Evolutionary conservation across 2,888 invertebrate genomes (phyloP), one percentile per base, ranked within the genome.

Genomic region (Drosophila kambysellisi): DNA sequence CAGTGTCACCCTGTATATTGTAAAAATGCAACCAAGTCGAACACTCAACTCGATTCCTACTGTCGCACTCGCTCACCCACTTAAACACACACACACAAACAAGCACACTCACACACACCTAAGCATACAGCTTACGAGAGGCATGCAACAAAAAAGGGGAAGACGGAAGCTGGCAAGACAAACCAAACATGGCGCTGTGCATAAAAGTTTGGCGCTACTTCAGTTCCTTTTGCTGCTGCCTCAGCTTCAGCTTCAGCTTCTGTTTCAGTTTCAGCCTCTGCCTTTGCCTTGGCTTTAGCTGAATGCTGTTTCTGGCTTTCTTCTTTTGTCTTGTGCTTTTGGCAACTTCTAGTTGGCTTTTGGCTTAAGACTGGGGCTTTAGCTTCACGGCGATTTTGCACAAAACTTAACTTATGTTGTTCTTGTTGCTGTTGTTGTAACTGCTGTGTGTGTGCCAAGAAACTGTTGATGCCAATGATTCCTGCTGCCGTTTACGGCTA

Each of bases 81-180:
- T 68, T 65, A 56, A 56, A 50, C 57, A 46, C 58, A 61, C 60
- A 74, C 52, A n/a, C 53, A 56, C 52, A 39, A 59, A 57, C 58
- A 74, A 48, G 17, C 48, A 54, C 30, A 52, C 2, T 51, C 20
- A 37, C 51, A 46, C 56, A 66, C 52, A 39, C n/a, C 8, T 25
- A 43, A 61, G 56, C 51, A 37, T 59, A 68, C 67, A 77, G 65
- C 58, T 57, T 70, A 74, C 73, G 69, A 64, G 76, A 72, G 76
- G 65, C 64, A 65, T 65, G 64, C 50, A 75, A 73, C 65, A 73
- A 79, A 86, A 86, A 79, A 64, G 64, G 51, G 68, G 72, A 80
- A 86, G 82, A 72, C 92, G 90, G 91, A 91, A 91, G 86, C 91
- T 92, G 83, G 77, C 91, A 92, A 92, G 92, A 91, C 92, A 92